Conservation (phyloP, 2,888 invertebrate species). For the Tachystola acroxantha region DNA sequence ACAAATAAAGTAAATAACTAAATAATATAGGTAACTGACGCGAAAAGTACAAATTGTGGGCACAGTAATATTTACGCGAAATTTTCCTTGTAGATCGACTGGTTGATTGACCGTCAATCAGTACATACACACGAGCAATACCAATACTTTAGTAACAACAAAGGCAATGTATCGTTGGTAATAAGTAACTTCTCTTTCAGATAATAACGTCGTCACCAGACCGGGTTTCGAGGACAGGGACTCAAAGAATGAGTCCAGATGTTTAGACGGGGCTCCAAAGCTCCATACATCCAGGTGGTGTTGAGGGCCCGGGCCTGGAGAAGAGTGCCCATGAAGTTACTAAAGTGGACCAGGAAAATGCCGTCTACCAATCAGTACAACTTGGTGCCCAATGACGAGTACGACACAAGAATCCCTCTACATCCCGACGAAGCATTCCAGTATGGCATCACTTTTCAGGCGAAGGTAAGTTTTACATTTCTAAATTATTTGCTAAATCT, state of each 20-base stretch:
- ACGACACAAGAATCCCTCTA: conserved; percentile 96
- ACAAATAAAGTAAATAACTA: too few relatives aligned
- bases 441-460: conserved; percentile 97
- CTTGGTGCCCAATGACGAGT: conserved; percentile 97
- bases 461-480: conserved; percentile 85
- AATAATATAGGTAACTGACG: too few relatives aligned
- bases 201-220: too few relatives aligned
- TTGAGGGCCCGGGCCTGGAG: conserved; percentile 56
- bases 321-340: conserved; percentile 60
- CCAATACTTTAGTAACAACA: too few relatives aligned
- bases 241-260: conserved; percentile 40
- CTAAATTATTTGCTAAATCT: too few relatives aligned
- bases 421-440: conserved; percentile 98
- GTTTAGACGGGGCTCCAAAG: conserved; percentile 56
- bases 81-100: too few relatives aligned
- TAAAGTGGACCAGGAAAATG: conserved; percentile 81
- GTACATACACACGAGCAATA: too few relatives aligned
- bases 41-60: too few relatives aligned
- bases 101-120: too few relatives aligned
- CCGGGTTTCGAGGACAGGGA: background rate
- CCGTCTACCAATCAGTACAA: conserved; percentile 94
- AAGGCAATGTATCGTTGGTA: too few relatives aligned
- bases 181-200: too few relatives aligned
- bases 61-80: too few relatives aligned
- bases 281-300: conserved; percentile 57